Conservation (phyloP, 1,140 invertebrate genomes). For the Drosophila trapezifrons region DNA sequence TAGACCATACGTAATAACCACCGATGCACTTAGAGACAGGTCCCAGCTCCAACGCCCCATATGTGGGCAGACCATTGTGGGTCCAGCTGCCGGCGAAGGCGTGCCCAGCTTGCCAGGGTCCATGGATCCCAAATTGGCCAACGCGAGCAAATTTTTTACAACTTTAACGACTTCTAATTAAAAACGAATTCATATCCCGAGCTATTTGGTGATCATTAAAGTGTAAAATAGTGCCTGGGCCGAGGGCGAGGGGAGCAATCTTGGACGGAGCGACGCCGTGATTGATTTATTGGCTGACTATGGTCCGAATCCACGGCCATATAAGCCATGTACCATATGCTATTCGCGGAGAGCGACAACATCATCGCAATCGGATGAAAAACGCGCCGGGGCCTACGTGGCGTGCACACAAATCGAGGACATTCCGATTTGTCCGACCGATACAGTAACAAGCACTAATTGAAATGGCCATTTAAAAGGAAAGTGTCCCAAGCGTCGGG, state of each 20-base stretch:
- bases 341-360: slow-evolving; percentile 33
- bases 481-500: slow-evolving; percentile 70
- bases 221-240: slow-evolving; percentile 67
- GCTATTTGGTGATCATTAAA: slow-evolving; percentile 79
- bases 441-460: slow-evolving; percentile 75
- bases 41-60: slow-evolving; percentile 18
- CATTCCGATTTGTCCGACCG: slow-evolving; percentile 61
- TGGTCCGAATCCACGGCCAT: slow-evolving; percentile 42
- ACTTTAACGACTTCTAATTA: slow-evolving; percentile 82
- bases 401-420: slow-evolving; percentile 69
- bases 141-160: slow-evolving; percentile 75
- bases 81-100: slow-evolving; percentile 19
- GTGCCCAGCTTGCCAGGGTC: slow-evolving; percentile 21
- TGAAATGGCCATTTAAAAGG: slow-evolving; percentile 76
- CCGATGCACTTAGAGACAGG: slow-evolving; percentile 27
- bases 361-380: slow-evolving; percentile 58
- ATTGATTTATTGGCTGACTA: slow-evolving; percentile 76
- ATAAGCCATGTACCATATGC: slow-evolving; percentile 31
- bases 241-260: slow-evolving; percentile 15
- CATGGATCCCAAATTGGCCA: slow-evolving; percentile 44
- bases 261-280: slow-evolving; percentile 55
- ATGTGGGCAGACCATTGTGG: slow-evolving; percentile 16
- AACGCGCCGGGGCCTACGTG: slow-evolving; percentile 54
- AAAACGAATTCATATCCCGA: slow-evolving; percentile 75
- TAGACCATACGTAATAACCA: slow-evolving; percentile 33